A percentile compares a stretch with the other conserved stretches of the same genome.
These are phyloP conservation scores for Perca fluviatilis DNA, from an alignment of 2,113 vertebrate genomes.

Conservation along the genomic window DNA sequence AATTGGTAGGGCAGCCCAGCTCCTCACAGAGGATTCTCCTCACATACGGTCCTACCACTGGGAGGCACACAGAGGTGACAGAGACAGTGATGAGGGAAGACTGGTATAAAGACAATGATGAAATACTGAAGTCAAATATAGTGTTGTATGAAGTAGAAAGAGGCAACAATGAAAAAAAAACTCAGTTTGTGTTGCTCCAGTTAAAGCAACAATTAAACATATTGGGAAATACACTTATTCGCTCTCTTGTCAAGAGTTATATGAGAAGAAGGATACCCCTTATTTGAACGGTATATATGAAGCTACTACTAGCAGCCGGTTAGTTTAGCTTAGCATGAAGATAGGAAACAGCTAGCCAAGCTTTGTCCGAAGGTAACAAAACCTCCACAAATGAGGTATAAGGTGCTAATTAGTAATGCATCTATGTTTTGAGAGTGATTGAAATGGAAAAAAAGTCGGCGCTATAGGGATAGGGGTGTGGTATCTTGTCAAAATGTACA, in stretches of 20 bases:
- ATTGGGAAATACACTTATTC: background rate
- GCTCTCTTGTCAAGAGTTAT: background rate
- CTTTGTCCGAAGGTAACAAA: background rate
- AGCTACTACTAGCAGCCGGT: background rate
- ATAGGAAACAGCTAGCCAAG: too few species aligned
- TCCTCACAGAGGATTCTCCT: constrained; percentile 96
- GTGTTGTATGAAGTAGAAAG: background rate
- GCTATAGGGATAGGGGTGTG: background rate
- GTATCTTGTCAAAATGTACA: constrained; percentile 13
- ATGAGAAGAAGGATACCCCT: background rate
- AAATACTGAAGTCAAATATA: background rate
- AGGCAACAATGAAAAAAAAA: too few species aligned
- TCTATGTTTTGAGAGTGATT: background rate
- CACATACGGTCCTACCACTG: constrained; percentile 95
- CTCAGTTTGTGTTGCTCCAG: background rate
- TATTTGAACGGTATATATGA: background rate
- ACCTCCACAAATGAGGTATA: background rate
- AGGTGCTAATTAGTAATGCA: background rate
- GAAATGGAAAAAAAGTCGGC: background rate
- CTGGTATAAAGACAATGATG: background rate
- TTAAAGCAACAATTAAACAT: background rate
- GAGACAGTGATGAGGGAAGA: background rate
- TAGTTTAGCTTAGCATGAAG: background rate
- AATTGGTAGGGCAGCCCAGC: constrained; percentile 93
- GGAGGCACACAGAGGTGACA: constrained; percentile 11